Evolutionary conservation across 2,113 vertebrate genomes (phyloP), one percentile per base, ranked within the genome.

Genomic region (Sorex araneus): DNA sequence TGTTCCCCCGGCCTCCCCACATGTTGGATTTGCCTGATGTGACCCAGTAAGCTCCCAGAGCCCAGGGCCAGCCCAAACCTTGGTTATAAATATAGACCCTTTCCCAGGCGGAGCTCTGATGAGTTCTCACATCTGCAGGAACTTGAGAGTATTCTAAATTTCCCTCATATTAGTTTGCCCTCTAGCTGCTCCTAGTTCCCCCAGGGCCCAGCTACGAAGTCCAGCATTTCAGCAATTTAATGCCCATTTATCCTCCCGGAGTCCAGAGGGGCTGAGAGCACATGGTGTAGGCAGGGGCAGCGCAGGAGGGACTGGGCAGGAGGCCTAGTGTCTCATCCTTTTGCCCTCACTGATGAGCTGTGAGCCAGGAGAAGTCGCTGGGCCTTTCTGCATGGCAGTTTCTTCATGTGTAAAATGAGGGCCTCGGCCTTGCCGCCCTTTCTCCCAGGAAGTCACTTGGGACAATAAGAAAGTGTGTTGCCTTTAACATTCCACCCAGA

Each of bases 351-450:
- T 11, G 40, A 67, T 36, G 4, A 43, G 7, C 27, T 67, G 30
- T n/a, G 21, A 25, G 13, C 25, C 50, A 1, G 18, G 32, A 16
- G 3, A 4, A 73, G 8, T 8, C 0, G 0, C 43, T 57, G n/a
- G 16, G 69, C 11, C 34, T 89, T 86, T 30, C 71, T 79, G 23
- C 40, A 7, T 87, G 43, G 71, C 66, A 76, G 43, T n/a, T 60
- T 71, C n/a, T 66, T 75, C 34, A 3, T 43, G 15, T 43, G 11
- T 71, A 12, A 86, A 57, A 71, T 23, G 69, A 77, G 30, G 18
- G 28, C 5, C 25, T 23, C 50, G 36, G 43, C 23, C 66, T 25
- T 2, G 34, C 54, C 23, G 19, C n/a, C 40, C 8, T 70, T 40
- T 45, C 30, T 87, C 25, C 47, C n/a, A 3, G 2, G 25, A 50